Evolutionary conservation across 2,888 invertebrate genomes (phyloP).

Genomic region (Stegana nigrithorax): DNA sequence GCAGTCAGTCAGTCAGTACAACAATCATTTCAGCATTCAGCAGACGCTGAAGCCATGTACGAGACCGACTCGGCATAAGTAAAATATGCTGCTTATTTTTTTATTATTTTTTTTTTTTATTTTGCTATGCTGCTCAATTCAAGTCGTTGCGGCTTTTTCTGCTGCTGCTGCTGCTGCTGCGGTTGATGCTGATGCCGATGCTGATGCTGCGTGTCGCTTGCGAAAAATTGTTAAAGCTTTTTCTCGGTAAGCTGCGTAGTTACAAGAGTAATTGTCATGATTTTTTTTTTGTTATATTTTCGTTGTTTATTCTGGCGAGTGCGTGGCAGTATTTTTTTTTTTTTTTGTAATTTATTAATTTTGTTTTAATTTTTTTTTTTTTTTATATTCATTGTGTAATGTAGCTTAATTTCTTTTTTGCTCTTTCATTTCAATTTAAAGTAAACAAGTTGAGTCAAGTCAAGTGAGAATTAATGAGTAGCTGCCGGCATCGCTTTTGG

Average conservation of each 20-base stretch:
- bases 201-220: no score
- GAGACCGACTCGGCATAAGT: background rate
- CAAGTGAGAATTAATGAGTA: conserved; percentile 9
- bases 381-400: background rate
- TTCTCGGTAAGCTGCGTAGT: background rate
- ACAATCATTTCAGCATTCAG: background rate
- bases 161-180: no score
- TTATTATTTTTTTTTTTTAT: background rate
- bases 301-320: background rate
- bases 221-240: no score
- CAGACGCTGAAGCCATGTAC: background rate
- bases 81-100: background rate
- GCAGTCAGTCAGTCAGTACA: background rate
- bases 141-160: no score
- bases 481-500: background rate
- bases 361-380: background rate
- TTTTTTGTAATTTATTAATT: no score
- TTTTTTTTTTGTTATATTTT: background rate
- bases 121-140: background rate
- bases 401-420: no score
- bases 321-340: background rate
- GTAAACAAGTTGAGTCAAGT: conserved; percentile 32
- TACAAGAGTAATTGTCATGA: background rate
- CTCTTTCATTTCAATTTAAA: no score
- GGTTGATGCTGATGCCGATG: no score